Percentiles rank a stretch among this genome's conserved stretches.
These are phyloP conservation scores for Trematocara unimaculatum DNA, from an alignment of 2,113 vertebrate species.

Conservation along the genomic window DNA sequence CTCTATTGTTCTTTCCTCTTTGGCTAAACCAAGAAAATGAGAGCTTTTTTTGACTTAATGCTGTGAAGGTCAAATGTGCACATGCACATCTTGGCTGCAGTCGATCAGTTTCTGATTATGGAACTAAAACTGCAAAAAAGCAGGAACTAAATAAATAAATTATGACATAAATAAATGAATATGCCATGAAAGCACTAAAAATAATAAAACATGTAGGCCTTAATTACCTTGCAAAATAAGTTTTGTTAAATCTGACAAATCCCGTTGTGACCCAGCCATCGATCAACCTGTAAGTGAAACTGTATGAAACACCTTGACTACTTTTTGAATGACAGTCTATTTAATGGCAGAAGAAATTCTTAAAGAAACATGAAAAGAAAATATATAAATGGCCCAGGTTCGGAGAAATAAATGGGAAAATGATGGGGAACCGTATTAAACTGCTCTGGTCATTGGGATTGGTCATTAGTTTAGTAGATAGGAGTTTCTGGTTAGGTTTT, in stretches of 20 bases:
- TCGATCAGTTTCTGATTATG: not conserved
- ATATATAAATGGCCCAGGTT: no score
- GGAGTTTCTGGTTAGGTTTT: not conserved
- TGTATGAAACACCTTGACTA: not conserved
- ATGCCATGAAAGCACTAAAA: not conserved
- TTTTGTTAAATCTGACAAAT: not conserved
- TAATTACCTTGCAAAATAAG: not conserved
- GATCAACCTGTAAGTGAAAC: not conserved
- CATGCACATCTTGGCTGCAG: not conserved
- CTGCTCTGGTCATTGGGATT: not conserved
- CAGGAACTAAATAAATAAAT: not conserved
- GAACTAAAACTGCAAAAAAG: not conserved
- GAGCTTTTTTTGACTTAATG: not conserved
- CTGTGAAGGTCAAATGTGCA: not conserved
- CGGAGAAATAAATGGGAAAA: fast-evolving
- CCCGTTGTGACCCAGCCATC: not conserved
- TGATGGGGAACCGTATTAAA: not conserved
- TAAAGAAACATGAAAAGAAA: not conserved
- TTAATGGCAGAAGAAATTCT: not conserved
- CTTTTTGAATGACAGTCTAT: not conserved
- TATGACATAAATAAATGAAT: not conserved
- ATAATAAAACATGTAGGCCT: not conserved
- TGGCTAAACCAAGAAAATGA: not conserved
- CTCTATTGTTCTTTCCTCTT: not conserved
- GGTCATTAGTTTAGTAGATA: not conserved